Conservation (phyloP, 2,797 vertebrate species). For the Muscicapa striata region DNA sequence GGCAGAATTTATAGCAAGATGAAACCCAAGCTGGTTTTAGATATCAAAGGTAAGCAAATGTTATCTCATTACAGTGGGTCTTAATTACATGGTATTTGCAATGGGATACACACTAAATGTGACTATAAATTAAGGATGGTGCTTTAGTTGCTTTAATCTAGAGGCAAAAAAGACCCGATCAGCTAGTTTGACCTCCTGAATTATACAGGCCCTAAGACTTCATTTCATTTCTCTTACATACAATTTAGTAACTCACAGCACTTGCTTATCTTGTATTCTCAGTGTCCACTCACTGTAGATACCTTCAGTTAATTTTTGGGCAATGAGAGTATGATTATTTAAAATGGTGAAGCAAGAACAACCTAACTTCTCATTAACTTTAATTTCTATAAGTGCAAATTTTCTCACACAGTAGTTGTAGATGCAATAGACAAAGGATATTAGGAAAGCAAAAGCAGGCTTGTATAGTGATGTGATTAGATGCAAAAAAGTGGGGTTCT, state of each 20-base stretch:
- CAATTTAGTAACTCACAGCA: constrained; percentile 3
- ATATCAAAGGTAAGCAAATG: constrained; percentile 92
- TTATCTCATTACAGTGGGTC: constrained; percentile 41
- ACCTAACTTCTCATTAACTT: constrained; percentile 35
- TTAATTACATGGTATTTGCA: constrained; percentile 42
- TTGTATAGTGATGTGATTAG: neutral
- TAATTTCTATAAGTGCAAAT: neutral
- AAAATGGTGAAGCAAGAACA: constrained; percentile 32
- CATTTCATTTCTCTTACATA: neutral
- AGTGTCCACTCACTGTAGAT: constrained; percentile 49
- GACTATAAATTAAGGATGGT: constrained; percentile 45
- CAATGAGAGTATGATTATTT: constrained; percentile 3
- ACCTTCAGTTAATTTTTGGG: constrained; percentile 4
- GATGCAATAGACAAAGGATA: constrained; percentile 9
- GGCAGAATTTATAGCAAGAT: constrained; percentile 87
- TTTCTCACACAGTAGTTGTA: constrained; percentile 1
- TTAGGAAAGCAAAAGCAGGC: neutral
- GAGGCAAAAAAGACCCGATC: constrained; percentile 19
- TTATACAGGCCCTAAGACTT: constrained; percentile 27
- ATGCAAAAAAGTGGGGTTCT: neutral
- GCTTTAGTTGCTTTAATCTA: constrained; percentile 42
- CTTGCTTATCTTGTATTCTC: constrained; percentile 56
- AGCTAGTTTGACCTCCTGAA: constrained; percentile 45
- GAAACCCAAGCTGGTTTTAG: constrained; percentile 89
- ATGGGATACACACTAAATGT: constrained; percentile 26